Evolutionary conservation across 2,888 invertebrate genomes (phyloP), one percentile per base, ranked within the genome.

Genomic region (Phalera bucephala): DNA sequence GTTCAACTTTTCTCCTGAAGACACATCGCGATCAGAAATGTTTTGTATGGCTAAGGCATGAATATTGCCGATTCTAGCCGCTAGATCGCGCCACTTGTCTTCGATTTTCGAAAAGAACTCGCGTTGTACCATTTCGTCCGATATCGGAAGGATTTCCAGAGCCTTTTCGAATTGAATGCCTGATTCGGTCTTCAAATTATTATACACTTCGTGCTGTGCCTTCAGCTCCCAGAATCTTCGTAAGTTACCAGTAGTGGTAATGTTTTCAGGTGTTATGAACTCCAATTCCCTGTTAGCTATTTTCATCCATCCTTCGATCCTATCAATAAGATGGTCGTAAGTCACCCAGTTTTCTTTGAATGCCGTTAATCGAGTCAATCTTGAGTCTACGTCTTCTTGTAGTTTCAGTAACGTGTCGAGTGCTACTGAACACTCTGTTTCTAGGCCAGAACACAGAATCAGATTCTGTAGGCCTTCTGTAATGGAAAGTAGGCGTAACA

Each of bases 151-250:
- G 3, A 95, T 93, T 70, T 94, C 92, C 39, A 96, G 73, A 0
- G 96, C 93, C 56, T 94, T 94, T 64, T 96, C 95, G 56, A 96
- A 93, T 44, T 93, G 93, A 26, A 91, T 88, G 10, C 93, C 93
- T 0, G 95, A 93, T 53, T 95, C 95, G 40, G 93, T 93, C 33
- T 94, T 92, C 31, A 96, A 91, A 50, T 93, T 93, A 54, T 95
- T 95, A 72, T 96, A 92, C 13, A 96, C 93, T 86, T 96, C 96
- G 61, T 95, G 95, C 60, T 96, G 95, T 0, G 96, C 96, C 75
- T 96, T 96, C 28, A 96, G 78, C 80, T 96, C 96, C 96, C 96
- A 96, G 83, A 96, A 96, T 57, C 95, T 93, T 53, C 95, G 92
- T 78, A 96, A 93, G 60, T 95, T 94, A 33, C 93, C 93, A 6